These are phyloP conservation scores for Meleagris gallopavo DNA, from an alignment of 2,113 vertebrate genomes.

Conservation along the genomic window DNA sequence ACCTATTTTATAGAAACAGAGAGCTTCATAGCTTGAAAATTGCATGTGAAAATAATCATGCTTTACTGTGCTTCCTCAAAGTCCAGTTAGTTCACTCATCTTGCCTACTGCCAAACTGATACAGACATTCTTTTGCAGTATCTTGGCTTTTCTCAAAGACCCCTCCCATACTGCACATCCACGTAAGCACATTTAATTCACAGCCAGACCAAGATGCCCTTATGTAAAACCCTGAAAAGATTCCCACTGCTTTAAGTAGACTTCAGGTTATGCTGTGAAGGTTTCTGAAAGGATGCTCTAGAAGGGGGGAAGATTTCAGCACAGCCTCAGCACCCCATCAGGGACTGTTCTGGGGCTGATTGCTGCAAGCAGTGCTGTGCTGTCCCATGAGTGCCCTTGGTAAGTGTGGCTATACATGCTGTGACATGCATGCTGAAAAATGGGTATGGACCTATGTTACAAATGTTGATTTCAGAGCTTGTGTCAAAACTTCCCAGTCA, in stretches of 20 bases:
- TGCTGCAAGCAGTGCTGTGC: neutral
- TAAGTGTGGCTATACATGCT: rapidly evolving
- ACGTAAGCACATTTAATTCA: neutral
- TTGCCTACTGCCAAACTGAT: neutral
- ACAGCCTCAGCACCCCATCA: neutral
- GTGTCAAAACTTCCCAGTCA: neutral
- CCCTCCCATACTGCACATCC: neutral
- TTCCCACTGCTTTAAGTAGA: neutral
- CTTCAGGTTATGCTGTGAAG: neutral
- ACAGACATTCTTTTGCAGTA: neutral
- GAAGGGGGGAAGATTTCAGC: neutral
- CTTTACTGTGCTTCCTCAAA: neutral
- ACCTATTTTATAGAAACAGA: neutral
- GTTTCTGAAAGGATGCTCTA: neutral
- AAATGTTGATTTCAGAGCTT: neutral
- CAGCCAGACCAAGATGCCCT: neutral
- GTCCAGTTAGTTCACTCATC: neutral
- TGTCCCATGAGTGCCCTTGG: rapidly evolving
- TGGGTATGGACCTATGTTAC: rapidly evolving
- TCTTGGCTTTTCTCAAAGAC: neutral
- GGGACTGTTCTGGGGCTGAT: no score
- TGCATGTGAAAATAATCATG: neutral
- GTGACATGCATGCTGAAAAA: rapidly evolving
- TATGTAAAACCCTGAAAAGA: neutral
- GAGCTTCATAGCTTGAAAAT: neutral